Evolutionary conservation across 2,797 vertebrate genomes (phyloP), one percentile per base, ranked within the genome.

Genomic region (Ctenochaetus hawaiiensis): DNA sequence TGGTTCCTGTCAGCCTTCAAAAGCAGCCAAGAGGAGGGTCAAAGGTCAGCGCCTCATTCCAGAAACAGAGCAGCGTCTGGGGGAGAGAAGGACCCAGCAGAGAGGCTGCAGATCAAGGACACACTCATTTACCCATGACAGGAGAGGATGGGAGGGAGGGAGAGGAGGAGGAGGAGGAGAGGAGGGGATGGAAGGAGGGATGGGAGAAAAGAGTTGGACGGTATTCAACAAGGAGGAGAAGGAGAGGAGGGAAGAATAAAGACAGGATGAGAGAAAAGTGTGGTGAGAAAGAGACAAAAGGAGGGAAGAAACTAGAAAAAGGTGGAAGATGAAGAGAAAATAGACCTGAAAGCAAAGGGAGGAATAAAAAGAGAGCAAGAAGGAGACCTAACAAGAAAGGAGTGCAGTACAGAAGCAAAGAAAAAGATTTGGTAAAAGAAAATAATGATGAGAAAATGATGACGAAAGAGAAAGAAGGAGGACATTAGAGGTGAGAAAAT

Each of bases 1-100:
- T 77, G 81, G 81, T 58, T 75, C 45, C 83, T 69, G 77, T 87
- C 88, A 87, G 85, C 78, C 70, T 76, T 77, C 77, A 84, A 49
- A 67, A 74, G 81, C 73, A 70, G 64, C 63, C 30, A 51, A 53
- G 60, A 59, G 69, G 68, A 68, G 76, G 80, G 84, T 81, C 75
- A 75, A 63, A 67, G 88, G 79, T 80, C 77, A 51, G 20, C 1
- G 71, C 71, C 79, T 82, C 82, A 86, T 80, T 82, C 89, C 74
- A 78, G 60, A 84, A 78, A 86, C 69, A 81, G 82, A 86, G 80
- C 75, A 59, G 20, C 20, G 69, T 79, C 70, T 63, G 75, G 84
- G 83, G 83, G 67, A 47, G 26, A 53, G 65, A 14, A 34, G 47
- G 54, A 47, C 82, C 82, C 45, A 0, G 67, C 5, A 30, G 71